Base-by-base conservation (phyloP, 92 coral and sea anemone species). In the Phenganax stokvisi region DNA sequence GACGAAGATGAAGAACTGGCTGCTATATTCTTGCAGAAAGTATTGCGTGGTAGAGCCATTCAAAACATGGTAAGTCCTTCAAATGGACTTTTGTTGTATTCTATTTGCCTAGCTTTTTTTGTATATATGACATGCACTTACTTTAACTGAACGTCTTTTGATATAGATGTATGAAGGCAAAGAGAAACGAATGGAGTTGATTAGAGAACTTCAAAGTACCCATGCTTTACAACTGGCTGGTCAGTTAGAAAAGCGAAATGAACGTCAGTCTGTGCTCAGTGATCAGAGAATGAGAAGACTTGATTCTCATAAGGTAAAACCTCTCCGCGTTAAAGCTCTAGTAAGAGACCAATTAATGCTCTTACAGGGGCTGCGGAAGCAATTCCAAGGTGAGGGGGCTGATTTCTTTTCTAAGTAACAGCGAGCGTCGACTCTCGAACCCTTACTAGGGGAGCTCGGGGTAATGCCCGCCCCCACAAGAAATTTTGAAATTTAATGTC, bases 91-190 rank as follows among this genome's bases (percentile, higher is more conserved):
- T 54, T 51, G 3, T 51, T 37, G 56, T 30, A 75, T 55, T 55
- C n/a, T 55, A 15, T 6, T 5, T 54, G 16, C n/a, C 66, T 12
- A 54, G 3, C 2, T 15, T 67, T 67, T 16, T 12, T 16, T 16
- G 17, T 28, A 29, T 11, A 12, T 15, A 5, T 16, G 12, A 37
- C 25, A 20, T 20, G 25, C 25, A 16, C 37, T 16, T 67, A 12
- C 20, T 28, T 15, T 3, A 67, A 28, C 2, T 29, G 54, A 20
- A 27, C n/a, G 13, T 52, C 62, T 51, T 64, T 25, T 63, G 10
- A 6, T 87, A 44, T 37, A 94, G 98, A 94, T 94, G 98, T 94
- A 90, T 60, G 98, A 94, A 87, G 98, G 98, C 75, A 94, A 94
- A 62, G 98, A 92, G 84, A 94, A 94, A 71, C 89, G 98, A 66